Conservation (phyloP, 2,888 invertebrate species). For the Cephus nigrinus region DNA sequence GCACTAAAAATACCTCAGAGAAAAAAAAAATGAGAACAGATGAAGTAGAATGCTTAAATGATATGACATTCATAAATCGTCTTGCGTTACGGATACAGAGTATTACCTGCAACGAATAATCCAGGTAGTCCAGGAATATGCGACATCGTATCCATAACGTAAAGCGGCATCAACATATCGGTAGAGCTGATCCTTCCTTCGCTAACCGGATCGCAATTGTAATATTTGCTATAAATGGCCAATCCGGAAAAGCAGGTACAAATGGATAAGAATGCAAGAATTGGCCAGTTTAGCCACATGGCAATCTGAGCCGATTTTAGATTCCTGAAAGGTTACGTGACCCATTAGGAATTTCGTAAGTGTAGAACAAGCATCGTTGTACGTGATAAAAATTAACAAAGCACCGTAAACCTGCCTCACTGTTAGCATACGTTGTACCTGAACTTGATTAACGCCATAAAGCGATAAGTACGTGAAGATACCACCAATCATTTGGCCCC, state of each 20-base stretch:
- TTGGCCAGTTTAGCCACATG: constrained; percentile 85
- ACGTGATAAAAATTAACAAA: constrained; percentile 9
- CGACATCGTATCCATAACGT: constrained; percentile 81
- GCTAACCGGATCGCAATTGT: constrained; percentile 82
- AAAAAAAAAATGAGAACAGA: not conserved
- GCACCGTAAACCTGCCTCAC: constrained; percentile 66
- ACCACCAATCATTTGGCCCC: constrained; percentile 85
- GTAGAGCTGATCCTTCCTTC: constrained; percentile 72
- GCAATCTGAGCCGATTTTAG: constrained; percentile 78
- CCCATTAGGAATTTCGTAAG: not conserved
- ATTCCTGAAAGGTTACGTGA: constrained; percentile 58
- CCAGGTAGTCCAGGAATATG: constrained; percentile 84
- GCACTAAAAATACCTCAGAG: constrained; percentile 84
- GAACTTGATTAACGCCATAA: constrained; percentile 90
- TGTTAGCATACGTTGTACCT: constrained; percentile 79
- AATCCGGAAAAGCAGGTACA: constrained; percentile 77
- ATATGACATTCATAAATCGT: not conserved
- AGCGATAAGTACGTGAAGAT: constrained; percentile 82
- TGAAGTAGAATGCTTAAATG: not conserved
- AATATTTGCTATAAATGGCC: constrained; percentile 86
- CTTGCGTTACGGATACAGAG: not conserved
- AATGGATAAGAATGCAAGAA: constrained; percentile 78
- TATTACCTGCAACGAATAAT: constrained; percentile 80
- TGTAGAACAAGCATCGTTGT: not conserved
- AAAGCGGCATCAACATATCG: constrained; percentile 86